These are phyloP conservation scores for Hyalella azteca DNA, from an alignment of 2,888 invertebrate genomes.

Conservation along the genomic window DNA sequence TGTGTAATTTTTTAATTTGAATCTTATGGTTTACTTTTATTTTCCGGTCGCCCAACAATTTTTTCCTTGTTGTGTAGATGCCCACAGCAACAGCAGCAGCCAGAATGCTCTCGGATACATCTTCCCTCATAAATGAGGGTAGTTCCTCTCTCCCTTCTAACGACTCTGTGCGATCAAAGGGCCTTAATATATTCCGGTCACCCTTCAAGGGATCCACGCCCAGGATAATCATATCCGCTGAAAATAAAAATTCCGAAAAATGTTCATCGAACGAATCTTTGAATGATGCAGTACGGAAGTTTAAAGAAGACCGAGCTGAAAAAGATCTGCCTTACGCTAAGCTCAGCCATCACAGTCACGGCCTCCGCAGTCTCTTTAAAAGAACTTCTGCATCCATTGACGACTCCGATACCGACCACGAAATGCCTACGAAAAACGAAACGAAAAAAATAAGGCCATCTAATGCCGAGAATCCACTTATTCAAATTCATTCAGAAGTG, in stretches of 20 bases:
- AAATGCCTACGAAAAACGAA: not conserved
- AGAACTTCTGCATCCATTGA: slow-evolving; percentile 23
- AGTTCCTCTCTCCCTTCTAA: no score
- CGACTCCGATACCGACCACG: slow-evolving; percentile 3
- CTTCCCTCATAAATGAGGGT: no score
- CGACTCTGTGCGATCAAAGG: slow-evolving; percentile 10
- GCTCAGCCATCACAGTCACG: not conserved
- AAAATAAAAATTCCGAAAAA: not conserved
- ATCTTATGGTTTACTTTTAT: no score
- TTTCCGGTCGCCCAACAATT: no score
- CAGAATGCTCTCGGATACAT: not conserved
- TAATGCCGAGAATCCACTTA: not conserved
- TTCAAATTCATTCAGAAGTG: no score
- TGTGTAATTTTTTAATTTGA: no score
- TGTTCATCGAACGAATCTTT: slow-evolving; percentile 17
- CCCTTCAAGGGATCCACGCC: not conserved
- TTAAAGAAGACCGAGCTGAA: not conserved
- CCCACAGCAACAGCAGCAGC: not conserved
- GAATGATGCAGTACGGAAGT: not conserved
- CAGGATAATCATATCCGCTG: not conserved
- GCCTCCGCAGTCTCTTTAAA: slow-evolving; percentile 14
- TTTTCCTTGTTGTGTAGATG: slow-evolving; percentile 9
- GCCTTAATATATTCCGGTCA: not conserved
- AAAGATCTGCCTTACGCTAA: not conserved
- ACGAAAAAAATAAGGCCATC: not conserved